Conservation (phyloP, 2,797 vertebrate species). For the Erpetoichthys calabaricus region DNA sequence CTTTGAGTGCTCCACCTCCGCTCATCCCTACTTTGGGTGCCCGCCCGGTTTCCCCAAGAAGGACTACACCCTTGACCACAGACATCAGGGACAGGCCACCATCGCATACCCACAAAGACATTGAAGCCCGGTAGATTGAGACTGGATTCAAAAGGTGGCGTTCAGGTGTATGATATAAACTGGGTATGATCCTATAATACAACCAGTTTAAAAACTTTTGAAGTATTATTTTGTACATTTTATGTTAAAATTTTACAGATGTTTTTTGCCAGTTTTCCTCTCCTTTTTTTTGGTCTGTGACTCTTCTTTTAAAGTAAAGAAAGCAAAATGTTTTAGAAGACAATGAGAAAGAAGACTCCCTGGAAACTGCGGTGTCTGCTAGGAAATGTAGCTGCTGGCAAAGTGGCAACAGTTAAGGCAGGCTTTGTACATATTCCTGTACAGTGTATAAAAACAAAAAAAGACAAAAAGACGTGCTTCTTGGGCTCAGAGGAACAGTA, state of each 20-base stretch:
- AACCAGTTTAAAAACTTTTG: conserved; percentile 49
- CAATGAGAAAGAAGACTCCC: neutral
- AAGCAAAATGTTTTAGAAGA: no score
- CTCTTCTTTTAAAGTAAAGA: no score
- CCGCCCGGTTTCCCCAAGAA: conserved; percentile 73
- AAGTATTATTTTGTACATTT: conserved; percentile 58
- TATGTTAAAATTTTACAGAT: conserved; percentile 62
- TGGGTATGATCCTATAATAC: conserved; percentile 48
- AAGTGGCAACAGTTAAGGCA: conserved; percentile 31
- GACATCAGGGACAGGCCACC: conserved; percentile 85
- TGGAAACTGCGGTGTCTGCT: conserved; percentile 16
- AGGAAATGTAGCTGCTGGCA: conserved; percentile 47
- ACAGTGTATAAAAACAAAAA: conserved; percentile 33
- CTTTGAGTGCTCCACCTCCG: conserved; percentile 84
- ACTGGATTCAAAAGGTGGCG: conserved; percentile 6
- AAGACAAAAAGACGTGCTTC: conserved; percentile 50
- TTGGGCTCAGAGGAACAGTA: conserved; percentile 43
- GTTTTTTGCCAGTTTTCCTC: neutral
- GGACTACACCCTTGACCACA: conserved; percentile 82
- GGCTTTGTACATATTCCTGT: conserved; percentile 72
- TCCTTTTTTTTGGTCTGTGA: neutral
- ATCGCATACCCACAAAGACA: conserved; percentile 85
- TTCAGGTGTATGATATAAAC: conserved; percentile 7
- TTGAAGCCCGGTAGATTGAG: conserved; percentile 78
- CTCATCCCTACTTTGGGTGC: conserved; percentile 81